phyloP scores from a whole-genome alignment of 1,140 invertebrate genomes.

The Zaprionus nigranus region DNA sequence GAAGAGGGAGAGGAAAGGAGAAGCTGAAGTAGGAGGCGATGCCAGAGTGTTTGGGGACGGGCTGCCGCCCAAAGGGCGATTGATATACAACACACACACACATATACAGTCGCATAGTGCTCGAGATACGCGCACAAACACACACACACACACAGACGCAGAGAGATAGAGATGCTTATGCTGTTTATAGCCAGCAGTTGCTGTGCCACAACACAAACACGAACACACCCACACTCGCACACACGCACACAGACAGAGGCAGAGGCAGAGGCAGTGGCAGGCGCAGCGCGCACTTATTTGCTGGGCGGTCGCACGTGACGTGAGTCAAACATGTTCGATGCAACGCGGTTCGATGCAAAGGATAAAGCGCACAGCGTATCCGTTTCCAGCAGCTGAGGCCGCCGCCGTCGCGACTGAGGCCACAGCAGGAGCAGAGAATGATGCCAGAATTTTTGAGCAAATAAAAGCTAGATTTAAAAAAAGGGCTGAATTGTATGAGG shows the following conservation, averaged over 20 bases:
- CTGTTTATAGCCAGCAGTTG: constrained; percentile 62
- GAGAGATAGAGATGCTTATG: constrained; percentile 53
- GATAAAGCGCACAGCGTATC: constrained; percentile 49
- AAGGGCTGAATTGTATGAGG: no score
- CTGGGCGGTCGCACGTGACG: constrained; percentile 44
- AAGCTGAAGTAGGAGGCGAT: constrained; percentile 9
- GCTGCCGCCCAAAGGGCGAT: constrained; percentile 62
- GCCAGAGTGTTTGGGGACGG: constrained; percentile 22
- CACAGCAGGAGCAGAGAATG: constrained; percentile 27
- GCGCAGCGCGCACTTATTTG: constrained; percentile 14
- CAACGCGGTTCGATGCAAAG: constrained; percentile 58
- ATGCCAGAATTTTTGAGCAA: no score
- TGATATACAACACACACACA: constrained; percentile 53
- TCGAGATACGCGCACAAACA: background rate
- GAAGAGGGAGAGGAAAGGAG: constrained; percentile 5
- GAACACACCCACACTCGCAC: constrained; percentile 6
- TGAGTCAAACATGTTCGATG: constrained; percentile 57
- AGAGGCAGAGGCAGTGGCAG: background rate
- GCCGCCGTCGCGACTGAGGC: no score
- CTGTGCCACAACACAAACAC: constrained; percentile 36
- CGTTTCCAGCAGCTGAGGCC: no score
- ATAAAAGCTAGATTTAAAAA: no score
- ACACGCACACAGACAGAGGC: background rate
- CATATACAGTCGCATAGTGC: constrained; percentile 15
- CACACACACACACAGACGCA: constrained; percentile 21